Evolutionary conservation across 2,888 invertebrate genomes (phyloP).

Genomic region (Dolichopus griseipennis): DNA sequence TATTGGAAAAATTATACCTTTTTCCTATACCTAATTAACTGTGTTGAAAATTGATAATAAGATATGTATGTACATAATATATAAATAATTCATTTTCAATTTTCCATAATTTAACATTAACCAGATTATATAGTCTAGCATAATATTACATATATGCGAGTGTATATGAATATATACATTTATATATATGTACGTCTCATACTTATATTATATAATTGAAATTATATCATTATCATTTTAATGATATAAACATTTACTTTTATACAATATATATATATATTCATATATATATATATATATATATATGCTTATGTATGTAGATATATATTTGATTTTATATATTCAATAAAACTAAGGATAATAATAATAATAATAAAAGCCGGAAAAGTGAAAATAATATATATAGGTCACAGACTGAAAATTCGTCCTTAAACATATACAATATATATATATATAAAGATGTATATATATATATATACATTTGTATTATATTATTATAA

Average conservation of each 20-base stretch:
- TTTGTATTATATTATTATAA: no score
- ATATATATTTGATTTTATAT: not conserved
- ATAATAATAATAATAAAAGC: not conserved
- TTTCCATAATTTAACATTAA: slow-evolving; percentile 4
- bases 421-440: not conserved
- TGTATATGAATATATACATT: no score
- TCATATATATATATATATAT: no score
- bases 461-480: no score
- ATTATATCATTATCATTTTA: not conserved
- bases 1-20: not conserved
- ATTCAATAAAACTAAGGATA: not conserved
- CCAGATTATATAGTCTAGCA: no score
- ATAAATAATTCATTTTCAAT: slow-evolving; percentile 6
- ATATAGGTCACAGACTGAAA: slow-evolving; percentile 1
- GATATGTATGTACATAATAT: not conserved
- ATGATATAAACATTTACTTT: not conserved
- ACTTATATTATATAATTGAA: not conserved
- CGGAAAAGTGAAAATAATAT: not conserved
- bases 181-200: no score
- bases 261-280: not conserved
- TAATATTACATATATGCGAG: no score
- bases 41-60: slow-evolving; percentile 2
- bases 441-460: not conserved
- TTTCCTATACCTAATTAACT: not conserved
- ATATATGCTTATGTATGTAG: no score